Conservation (phyloP, 2,113 vertebrate genomes). For the Cephalopholis sonnerati region DNA sequence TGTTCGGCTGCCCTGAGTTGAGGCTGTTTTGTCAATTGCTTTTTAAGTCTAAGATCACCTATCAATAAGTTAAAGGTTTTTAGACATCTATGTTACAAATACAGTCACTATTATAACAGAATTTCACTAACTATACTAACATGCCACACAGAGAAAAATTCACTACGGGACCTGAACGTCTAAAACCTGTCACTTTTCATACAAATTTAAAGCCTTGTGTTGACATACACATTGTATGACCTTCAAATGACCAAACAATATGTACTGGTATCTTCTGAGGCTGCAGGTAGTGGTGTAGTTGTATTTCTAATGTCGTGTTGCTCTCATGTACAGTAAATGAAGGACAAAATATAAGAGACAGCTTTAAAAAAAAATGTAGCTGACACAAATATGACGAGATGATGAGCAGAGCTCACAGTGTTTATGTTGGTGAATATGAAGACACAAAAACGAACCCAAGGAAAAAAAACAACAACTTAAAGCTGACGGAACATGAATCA, state of each 20-base stretch:
- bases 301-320: background rate
- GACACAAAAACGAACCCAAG: background rate
- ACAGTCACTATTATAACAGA: background rate
- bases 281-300: background rate
- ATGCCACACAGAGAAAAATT: background rate
- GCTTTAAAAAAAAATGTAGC: background rate
- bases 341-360: background rate
- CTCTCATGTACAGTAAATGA: background rate
- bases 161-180: background rate
- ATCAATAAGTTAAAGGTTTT: background rate
- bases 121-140: background rate
- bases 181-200: background rate
- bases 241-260: background rate
- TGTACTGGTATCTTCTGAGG: background rate
- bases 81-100: background rate
- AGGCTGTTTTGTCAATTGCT: background rate
- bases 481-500: background rate
- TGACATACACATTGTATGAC: too few species aligned
- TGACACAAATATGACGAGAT: background rate
- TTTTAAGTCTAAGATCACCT: too few species aligned
- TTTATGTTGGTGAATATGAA: background rate
- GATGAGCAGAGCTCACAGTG: background rate
- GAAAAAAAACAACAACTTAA: background rate
- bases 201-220: too few species aligned
- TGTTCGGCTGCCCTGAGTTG: background rate